Evolutionary conservation across 2,113 vertebrate species (phyloP), one percentile per base, ranked within the genome.

Genomic region (Syngnathus scovelli): DNA sequence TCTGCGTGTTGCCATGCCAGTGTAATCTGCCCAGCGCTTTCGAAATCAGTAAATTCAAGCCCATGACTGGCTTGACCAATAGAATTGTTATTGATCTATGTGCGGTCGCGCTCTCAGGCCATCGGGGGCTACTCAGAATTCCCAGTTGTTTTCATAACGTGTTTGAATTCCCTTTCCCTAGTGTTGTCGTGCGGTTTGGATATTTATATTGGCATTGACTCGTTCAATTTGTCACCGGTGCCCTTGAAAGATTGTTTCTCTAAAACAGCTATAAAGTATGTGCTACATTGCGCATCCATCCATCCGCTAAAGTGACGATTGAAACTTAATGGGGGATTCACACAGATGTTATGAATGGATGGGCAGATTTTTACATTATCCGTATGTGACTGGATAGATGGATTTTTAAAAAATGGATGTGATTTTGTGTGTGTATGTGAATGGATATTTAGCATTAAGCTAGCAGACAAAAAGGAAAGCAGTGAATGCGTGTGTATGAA

Each of bases 11-110:
- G 46, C 46, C 15, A 48, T 48, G 13, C 46, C 46, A 48, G 4
- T 48, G 16, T 52, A 52, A 52, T 52, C 49, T n/a, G 19, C 49
- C 19, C 7, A 52, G 2, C 7, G 49, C 19, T 13, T 52, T 1
- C 49, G 10, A 5, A 51, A 51, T 51, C 19, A 19, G 7, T 33
- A 33, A 33, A 33, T 33, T 33, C 27, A 33, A 33, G 27, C 9
- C 61, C 39, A 11, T 23, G 7, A 11, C 41, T 15, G 27, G 69
- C 69, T 79, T 82, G 52, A 71, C 76, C 84, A 88, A 88, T 90
- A 90, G 84, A 85, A 88, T 71, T 74, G 44, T 68, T 83, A 89
- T 89, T 87, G 86, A 89, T 89, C 82, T 75, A 74, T 79, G 71
- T 85, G 82, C 82, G 82, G 77, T 87, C 83, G 83, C 83, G 79